phyloP scores from a whole-genome alignment of 2,797 vertebrate species.

The Macrochelys suwanniensis region DNA sequence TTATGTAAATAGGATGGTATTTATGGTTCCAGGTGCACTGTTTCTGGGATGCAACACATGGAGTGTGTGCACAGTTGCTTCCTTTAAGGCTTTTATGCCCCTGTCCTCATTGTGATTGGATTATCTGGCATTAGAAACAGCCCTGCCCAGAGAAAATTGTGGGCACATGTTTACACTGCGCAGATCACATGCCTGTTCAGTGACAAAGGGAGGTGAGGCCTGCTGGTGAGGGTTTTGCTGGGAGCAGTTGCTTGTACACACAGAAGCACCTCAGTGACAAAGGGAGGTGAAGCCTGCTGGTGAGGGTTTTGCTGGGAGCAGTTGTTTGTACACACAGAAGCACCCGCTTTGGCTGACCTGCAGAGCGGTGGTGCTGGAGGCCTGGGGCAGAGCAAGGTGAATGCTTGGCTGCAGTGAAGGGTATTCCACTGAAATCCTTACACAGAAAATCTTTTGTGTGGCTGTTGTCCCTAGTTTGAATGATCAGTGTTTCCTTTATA shows the following conservation, averaged over 20 bases:
- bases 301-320: background rate
- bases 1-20: constrained; percentile 61
- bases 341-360: rapidly evolving
- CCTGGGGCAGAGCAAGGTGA: background rate
- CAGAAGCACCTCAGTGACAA: rapidly evolving
- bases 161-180: background rate
- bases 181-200: rapidly evolving
- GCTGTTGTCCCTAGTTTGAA: background rate
- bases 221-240: background rate
- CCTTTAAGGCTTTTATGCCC: background rate
- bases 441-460: background rate
- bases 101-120: background rate
- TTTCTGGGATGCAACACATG: background rate
- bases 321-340: background rate
- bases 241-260: rapidly evolving
- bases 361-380: background rate
- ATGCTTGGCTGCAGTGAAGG: background rate
- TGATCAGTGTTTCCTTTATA: background rate
- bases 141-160: background rate
- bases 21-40: constrained; percentile 58
- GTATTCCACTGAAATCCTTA: background rate
- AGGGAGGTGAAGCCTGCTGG: background rate
- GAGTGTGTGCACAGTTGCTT: rapidly evolving
- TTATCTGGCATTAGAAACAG: background rate
- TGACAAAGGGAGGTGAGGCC: background rate